A percentile compares a stretch with the other conserved stretches of the same genome.
phyloP scores from a whole-genome alignment of 2,888 invertebrate genomes.

The Eupithecia centaureata region DNA sequence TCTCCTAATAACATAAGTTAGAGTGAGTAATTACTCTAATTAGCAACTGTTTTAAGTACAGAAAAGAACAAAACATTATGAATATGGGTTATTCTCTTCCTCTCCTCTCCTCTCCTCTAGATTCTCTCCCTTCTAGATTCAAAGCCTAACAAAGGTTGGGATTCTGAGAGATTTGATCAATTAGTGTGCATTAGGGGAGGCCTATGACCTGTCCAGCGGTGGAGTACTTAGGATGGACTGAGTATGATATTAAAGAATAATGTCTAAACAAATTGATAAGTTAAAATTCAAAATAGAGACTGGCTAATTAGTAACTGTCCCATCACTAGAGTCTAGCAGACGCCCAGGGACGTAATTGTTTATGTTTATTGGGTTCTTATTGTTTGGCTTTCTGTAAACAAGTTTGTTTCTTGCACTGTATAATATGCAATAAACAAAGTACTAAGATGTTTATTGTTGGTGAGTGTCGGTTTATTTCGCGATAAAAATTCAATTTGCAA shows the following conservation, averaged over 20 bases:
- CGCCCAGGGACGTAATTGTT: conserved; percentile 66
- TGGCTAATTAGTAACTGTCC: conserved; percentile 27
- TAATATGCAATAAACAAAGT: conserved; percentile 59
- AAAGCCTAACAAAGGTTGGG: too few species aligned
- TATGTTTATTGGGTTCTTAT: conserved; percentile 76
- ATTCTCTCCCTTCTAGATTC: too few species aligned
- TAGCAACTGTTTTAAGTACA: too few species aligned
- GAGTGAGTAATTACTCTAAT: too few species aligned
- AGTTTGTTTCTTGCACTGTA: conserved; percentile 62
- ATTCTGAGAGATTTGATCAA: too few species aligned
- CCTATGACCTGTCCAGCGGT: too few species aligned
- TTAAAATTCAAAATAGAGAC: neutral
- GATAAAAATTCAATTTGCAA: conserved; percentile 37
- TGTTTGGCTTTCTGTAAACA: conserved; percentile 67
- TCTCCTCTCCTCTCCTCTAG: too few species aligned
- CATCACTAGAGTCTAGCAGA: conserved; percentile 61
- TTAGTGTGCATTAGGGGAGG: neutral
- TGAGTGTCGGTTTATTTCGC: conserved; percentile 43
- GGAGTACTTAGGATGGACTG: neutral
- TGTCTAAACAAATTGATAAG: neutral
- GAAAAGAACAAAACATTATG: too few species aligned
- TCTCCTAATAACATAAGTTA: too few species aligned
- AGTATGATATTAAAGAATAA: neutral
- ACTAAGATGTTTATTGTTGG: conserved; percentile 52
- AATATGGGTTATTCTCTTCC: too few species aligned